These are phyloP conservation scores for Paracanthobrama guichenoti DNA, from an alignment of 2,113 vertebrate species.

Conservation along the genomic window DNA sequence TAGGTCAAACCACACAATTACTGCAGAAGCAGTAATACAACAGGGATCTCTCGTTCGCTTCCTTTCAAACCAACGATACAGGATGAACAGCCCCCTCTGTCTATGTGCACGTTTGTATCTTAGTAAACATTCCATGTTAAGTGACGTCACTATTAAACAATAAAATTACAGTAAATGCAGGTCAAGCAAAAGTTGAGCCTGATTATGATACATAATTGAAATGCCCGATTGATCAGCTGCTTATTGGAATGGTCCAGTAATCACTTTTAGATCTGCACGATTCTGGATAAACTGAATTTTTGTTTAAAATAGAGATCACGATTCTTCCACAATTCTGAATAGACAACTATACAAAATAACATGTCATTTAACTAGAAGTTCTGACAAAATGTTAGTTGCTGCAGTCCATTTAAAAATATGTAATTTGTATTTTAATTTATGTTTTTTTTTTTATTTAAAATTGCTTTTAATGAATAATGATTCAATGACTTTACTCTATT, in stretches of 20 bases:
- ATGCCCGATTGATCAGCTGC: not conserved
- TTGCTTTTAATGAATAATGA: no score
- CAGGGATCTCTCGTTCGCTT: not conserved
- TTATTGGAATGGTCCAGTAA: not conserved
- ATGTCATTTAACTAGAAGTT: no score
- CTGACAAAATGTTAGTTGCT: no score
- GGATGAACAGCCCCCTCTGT: not conserved
- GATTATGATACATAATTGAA: no score
- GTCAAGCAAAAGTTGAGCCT: not conserved
- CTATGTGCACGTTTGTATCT: not conserved
- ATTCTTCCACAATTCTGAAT: no score
- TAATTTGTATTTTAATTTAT: no score
- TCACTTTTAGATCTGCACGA: not conserved
- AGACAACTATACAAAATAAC: no score
- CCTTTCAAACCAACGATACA: not conserved
- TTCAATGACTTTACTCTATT: no score
- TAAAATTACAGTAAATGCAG: not conserved
- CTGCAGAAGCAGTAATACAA: conserved; percentile 16
- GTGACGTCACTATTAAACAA: not conserved
- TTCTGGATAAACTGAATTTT: no score
- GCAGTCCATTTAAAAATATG: no score
- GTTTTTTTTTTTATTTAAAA: no score
- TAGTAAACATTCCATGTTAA: not conserved
- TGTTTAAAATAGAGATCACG: no score
- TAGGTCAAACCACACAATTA: conserved; percentile 50